phyloP scores from a whole-genome alignment of 2,888 invertebrate species.

The Cantharis lateralis region DNA sequence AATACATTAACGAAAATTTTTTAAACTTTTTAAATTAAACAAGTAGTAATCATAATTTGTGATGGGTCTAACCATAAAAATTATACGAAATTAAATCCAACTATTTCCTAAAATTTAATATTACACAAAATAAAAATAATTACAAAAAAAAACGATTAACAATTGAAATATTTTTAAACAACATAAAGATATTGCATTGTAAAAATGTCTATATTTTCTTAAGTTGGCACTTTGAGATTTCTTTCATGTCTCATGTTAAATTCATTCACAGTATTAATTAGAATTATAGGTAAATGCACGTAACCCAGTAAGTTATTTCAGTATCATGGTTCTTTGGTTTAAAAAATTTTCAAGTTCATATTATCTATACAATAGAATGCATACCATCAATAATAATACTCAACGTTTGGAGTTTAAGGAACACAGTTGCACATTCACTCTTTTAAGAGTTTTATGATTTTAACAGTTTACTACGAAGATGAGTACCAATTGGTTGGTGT shows the following conservation, averaged over 20 bases:
- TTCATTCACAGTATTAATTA: slow-evolving; percentile 13
- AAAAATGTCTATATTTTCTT: slow-evolving; percentile 5
- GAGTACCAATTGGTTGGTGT: slow-evolving; percentile 57
- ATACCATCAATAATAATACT: slow-evolving; percentile 20
- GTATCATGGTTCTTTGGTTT: slow-evolving; percentile 30
- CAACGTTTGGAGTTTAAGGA: slow-evolving; percentile 34
- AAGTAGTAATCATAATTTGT: not conserved
- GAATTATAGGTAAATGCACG: slow-evolving; percentile 17
- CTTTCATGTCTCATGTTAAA: not conserved
- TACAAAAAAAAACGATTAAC: slow-evolving; percentile 21
- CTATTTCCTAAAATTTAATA: slow-evolving; percentile 19
- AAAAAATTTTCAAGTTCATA: slow-evolving; percentile 23
- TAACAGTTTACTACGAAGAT: slow-evolving; percentile 52
- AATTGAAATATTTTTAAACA: slow-evolving; percentile 20
- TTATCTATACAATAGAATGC: slow-evolving; percentile 22
- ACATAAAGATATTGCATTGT: slow-evolving; percentile 21
- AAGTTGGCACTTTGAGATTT: slow-evolving; percentile 26
- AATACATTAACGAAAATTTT: not conserved
- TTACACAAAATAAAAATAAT: slow-evolving; percentile 15
- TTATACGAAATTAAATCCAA: slow-evolving; percentile 18
- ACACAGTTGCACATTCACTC: slow-evolving; percentile 36
- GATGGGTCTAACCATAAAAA: not conserved
- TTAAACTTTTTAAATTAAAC: not conserved
- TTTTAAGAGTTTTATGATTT: slow-evolving; percentile 13
- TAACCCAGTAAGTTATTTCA: slow-evolving; percentile 17